Evolutionary conservation across 2,888 invertebrate species (phyloP).

Genomic region (Mycogona germanica): DNA sequence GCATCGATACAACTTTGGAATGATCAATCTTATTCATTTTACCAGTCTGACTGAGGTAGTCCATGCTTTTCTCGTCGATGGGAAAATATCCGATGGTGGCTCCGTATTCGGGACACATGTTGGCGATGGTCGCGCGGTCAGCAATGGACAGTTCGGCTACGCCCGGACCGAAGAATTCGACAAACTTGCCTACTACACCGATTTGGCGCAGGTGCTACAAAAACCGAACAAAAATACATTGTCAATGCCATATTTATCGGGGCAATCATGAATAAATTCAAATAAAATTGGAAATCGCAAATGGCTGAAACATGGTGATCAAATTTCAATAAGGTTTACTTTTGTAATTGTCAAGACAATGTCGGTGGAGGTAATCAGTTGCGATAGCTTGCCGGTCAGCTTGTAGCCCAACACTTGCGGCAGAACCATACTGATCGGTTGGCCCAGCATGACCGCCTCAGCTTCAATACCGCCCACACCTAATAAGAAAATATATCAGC

Average conservation of each 20-base stretch:
- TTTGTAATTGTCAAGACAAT: slow-evolving; percentile 94
- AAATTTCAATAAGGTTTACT: slow-evolving; percentile 39
- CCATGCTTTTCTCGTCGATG: slow-evolving; percentile 63
- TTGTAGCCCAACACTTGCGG: slow-evolving; percentile 94
- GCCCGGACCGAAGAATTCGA: slow-evolving; percentile 96
- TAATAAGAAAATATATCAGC: slow-evolving; percentile 17
- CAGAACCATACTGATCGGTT: slow-evolving; percentile 91
- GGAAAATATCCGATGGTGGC: slow-evolving; percentile 95
- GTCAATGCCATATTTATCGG: too few species aligned
- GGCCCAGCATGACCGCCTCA: slow-evolving; percentile 97
- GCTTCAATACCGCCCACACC: slow-evolving; percentile 76
- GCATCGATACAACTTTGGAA: neutral
- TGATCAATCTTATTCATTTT: too few species aligned
- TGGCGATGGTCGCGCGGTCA: slow-evolving; percentile 93
- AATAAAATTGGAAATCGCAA: too few species aligned
- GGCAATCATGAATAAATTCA: too few species aligned
- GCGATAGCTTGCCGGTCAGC: slow-evolving; percentile 63
- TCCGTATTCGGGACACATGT: slow-evolving; percentile 98
- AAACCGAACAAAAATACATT: slow-evolving; percentile 15
- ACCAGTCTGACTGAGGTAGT: slow-evolving; percentile 79
- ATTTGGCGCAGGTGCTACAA: slow-evolving; percentile 69
- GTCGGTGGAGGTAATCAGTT: slow-evolving; percentile 88
- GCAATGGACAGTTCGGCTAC: slow-evolving; percentile 83
- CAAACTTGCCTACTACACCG: slow-evolving; percentile 97
- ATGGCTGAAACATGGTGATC: too few species aligned